phyloP scores from a whole-genome alignment of 2,888 invertebrate genomes.

The Meiosimyza decipiens region DNA sequence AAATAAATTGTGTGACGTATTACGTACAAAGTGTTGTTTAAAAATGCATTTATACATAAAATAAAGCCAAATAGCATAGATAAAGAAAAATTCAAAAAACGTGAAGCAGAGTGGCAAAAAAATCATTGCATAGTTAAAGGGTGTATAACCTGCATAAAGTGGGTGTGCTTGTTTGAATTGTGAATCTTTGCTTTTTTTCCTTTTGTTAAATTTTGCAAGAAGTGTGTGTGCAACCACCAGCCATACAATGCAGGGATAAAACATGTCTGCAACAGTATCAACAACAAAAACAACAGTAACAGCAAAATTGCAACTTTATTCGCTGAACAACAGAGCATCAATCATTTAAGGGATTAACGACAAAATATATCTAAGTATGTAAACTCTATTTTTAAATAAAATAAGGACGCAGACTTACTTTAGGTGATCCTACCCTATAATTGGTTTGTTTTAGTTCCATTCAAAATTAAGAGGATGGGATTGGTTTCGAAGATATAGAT shows the following conservation, averaged over 20 bases:
- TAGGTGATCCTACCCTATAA: too few relatives aligned
- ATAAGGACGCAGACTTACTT: too few relatives aligned
- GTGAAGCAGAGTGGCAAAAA: background rate
- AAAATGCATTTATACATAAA: background rate
- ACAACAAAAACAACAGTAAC: background rate
- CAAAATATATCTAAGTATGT: too few relatives aligned
- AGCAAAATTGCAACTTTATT: too few relatives aligned
- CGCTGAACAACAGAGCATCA: too few relatives aligned
- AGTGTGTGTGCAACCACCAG: conserved; percentile 15
- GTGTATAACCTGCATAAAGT: background rate
- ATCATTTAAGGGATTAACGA: too few relatives aligned
- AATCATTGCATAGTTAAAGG: conserved; percentile 15
- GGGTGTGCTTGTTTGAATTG: conserved; percentile 27
- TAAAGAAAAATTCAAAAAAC: background rate
- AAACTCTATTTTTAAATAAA: too few relatives aligned
- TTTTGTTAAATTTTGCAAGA: conserved; percentile 3
- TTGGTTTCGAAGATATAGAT: too few relatives aligned
- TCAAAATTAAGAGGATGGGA: too few relatives aligned
- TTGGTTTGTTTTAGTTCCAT: too few relatives aligned
- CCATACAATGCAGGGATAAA: background rate
- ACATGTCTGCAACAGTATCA: background rate
- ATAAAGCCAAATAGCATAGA: background rate
- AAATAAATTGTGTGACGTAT: background rate
- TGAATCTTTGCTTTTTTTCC: background rate
- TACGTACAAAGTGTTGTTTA: background rate